Evolutionary conservation across 2,888 invertebrate genomes (phyloP).

Genomic region (Augiades crinisus): DNA sequence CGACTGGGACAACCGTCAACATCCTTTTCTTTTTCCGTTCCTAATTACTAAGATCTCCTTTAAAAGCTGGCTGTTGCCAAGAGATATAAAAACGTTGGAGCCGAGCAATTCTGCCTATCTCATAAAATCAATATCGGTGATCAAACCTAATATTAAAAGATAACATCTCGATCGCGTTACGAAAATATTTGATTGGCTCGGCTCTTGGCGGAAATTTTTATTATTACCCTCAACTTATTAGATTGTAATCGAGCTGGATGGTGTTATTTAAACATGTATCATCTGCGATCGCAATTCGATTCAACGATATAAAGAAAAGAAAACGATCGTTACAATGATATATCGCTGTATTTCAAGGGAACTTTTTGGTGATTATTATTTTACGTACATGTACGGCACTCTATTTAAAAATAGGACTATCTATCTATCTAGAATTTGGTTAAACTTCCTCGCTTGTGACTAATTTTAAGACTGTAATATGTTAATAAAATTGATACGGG

Average conservation of each 20-base stretch:
- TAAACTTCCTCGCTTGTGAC: too few relatives aligned
- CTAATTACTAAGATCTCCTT: constrained; percentile 18
- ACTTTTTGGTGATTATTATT: too few relatives aligned
- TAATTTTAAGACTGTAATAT: too few relatives aligned
- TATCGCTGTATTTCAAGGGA: too few relatives aligned
- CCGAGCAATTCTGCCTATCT: constrained; percentile 26
- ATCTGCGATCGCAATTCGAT: too few relatives aligned
- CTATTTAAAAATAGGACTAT: too few relatives aligned
- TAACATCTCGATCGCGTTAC: constrained; percentile 56
- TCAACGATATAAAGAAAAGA: too few relatives aligned
- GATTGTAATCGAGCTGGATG: constrained; percentile 31
- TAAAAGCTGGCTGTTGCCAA: constrained; percentile 15
- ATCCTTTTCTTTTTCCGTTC: constrained; percentile 6
- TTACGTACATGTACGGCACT: too few relatives aligned
- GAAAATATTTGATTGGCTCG: constrained; percentile 65
- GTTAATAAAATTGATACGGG: too few relatives aligned
- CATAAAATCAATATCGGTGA: constrained; percentile 34
- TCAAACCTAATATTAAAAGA: constrained; percentile 55
- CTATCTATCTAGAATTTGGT: too few relatives aligned
- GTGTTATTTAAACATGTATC: neutral
- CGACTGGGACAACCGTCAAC: neutral
- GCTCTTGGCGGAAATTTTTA: constrained; percentile 39
- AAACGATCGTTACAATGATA: too few relatives aligned
- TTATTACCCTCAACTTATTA: constrained; percentile 40
- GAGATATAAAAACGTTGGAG: constrained; percentile 10